Conservation (phyloP, 2,797 vertebrate genomes). For the Thalassophryne amazonica region DNA sequence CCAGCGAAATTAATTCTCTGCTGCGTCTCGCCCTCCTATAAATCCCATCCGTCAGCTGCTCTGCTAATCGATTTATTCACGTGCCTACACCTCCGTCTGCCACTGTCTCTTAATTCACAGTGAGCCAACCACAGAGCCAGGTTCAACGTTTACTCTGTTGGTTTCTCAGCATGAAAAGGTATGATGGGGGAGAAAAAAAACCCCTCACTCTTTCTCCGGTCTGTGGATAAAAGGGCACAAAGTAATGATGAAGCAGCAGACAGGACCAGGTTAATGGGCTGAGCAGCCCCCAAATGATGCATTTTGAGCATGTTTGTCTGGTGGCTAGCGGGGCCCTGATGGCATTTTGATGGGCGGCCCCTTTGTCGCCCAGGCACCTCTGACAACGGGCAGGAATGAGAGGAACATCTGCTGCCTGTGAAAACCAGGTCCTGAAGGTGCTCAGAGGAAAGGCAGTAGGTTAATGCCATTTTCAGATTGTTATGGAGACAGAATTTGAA, state of each 20-base stretch:
- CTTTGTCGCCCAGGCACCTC: slow-evolving; percentile 35
- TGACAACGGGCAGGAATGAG: slow-evolving; percentile 28
- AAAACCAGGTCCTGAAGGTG: slow-evolving; percentile 23
- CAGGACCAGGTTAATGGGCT: slow-evolving; percentile 27
- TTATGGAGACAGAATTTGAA: slow-evolving; percentile 7
- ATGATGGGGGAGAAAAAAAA: not conserved
- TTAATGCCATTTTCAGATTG: slow-evolving; percentile 29
- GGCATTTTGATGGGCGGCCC: slow-evolving; percentile 64
- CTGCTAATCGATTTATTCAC: slow-evolving; percentile 75
- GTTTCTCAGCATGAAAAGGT: slow-evolving; percentile 26
- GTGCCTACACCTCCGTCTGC: slow-evolving; percentile 55
- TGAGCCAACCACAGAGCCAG: slow-evolving; percentile 23
- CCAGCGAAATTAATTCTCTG: slow-evolving; percentile 74
- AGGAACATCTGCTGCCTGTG: slow-evolving; percentile 65
- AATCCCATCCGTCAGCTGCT: slow-evolving; percentile 72
- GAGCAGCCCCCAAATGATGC: slow-evolving; percentile 33
- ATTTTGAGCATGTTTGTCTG: slow-evolving; percentile 58
- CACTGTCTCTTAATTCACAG: slow-evolving; percentile 33
- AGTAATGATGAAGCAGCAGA: slow-evolving; percentile 27
- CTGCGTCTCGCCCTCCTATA: slow-evolving; percentile 64
- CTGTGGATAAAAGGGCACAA: not conserved
- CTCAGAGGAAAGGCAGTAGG: slow-evolving; percentile 25
- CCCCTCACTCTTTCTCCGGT: slow-evolving; percentile 2
- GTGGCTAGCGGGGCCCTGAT: slow-evolving; percentile 62
- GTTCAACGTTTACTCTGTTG: slow-evolving; percentile 20